A percentile compares a stretch with the other conserved stretches of the same genome.
These are phyloP conservation scores for Homarus gammarus DNA, from an alignment of 2,888 invertebrate species.

Conservation along the genomic window DNA sequence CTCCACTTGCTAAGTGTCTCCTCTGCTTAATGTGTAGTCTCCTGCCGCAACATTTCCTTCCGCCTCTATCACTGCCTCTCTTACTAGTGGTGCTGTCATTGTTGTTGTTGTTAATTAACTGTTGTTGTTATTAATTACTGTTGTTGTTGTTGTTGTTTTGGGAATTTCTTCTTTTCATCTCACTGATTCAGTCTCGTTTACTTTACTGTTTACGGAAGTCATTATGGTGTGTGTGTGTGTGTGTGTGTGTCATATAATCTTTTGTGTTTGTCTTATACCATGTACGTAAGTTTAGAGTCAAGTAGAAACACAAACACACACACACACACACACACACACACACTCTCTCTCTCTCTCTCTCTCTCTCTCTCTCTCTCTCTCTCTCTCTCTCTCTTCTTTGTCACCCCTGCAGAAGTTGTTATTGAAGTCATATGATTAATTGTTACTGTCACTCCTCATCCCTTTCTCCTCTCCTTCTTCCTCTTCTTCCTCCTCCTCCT, in stretches of 20 bases:
- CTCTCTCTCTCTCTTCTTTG: neutral
- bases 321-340: constrained; percentile 18
- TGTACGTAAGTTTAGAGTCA: constrained; percentile 8
- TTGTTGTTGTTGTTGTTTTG: no score
- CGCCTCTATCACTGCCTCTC: neutral
- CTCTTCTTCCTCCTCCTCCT: neutral
- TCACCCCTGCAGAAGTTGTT: neutral
- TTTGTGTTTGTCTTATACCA: neutral
- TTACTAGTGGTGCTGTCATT: neutral
- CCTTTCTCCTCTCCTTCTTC: neutral
- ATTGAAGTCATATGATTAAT: no score
- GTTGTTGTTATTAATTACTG: neutral
- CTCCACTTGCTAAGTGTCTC: no score
- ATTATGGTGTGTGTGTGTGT: no score
- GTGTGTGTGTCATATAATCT: no score
- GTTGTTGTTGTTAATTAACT: neutral
- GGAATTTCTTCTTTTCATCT: neutral
- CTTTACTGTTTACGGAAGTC: neutral
- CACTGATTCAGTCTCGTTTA: neutral
- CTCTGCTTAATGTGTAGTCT: no score
- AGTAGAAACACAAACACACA: constrained; percentile 20
- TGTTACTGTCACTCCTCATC: no score
- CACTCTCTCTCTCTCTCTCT: neutral
- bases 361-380: no score
- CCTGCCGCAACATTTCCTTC: no score